Base-by-base conservation (phyloP, 2,888 invertebrate species). In the Eristalis arbustorum region DNA sequence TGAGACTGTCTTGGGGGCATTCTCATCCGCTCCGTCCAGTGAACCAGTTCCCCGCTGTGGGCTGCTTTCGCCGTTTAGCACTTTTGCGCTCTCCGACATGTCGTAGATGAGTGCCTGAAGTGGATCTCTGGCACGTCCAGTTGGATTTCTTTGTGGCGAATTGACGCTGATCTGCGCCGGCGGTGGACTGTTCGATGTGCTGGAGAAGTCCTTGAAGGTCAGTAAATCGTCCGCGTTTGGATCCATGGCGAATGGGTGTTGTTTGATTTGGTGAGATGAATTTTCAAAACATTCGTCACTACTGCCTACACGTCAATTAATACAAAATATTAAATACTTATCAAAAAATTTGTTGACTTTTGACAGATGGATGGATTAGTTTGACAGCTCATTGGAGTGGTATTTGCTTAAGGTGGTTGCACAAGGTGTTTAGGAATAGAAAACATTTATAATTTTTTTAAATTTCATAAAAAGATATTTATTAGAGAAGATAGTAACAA, bases 201-300 rank as follows among this genome's bases (percentile, higher is more conserved):
- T 94, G 31, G 95, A 95, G 92, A 95, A 96, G 90, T 96, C 96
- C 92, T 96, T 96, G 90, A 96, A 96, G 85, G 95, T 95, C 83
- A 96, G 91, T 88, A 96, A 92, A 90, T 96, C 95, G 63, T 95
- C 95, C 2, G 80, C 67, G 23, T 80, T 80, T 6, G 76, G 57
- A n/a, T 80, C 73, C 84, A 84, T 84, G 59, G 23, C 25, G 59
- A 59, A 59, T 59, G 49, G 49, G 49, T 49, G 49, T 49, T 49
- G 49, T 49, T 49, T 18, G 18, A 8, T 59, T 59, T 37, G 8
- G n/a, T 14, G 18, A n/a, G 57, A 59, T 11, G 18, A 49, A n/a
- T 18, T 11, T 56, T 37, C 34, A 40, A 71, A 61, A 71, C 34
- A 56, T 74, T 56, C 62, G 31, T 62, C 31, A 64, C 28, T 42